These are phyloP conservation scores for Manis pentadactyla DNA, from an alignment of 2,797 vertebrate genomes.

Conservation along the genomic window DNA sequence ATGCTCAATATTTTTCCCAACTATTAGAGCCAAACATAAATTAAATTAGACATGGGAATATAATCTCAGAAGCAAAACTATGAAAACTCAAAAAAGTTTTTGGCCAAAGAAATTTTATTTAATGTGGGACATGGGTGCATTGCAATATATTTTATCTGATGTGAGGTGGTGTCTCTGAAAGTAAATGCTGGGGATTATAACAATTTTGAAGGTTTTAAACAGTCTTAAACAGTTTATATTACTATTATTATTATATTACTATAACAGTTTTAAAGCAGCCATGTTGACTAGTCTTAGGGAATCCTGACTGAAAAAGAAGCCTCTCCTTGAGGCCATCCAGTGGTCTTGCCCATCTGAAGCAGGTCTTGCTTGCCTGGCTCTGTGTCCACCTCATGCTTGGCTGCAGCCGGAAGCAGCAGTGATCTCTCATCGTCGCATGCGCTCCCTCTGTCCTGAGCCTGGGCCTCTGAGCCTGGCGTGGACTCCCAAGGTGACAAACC, in stretches of 20 bases:
- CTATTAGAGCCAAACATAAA: slow-evolving; percentile 8
- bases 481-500: not conserved
- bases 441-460: not conserved
- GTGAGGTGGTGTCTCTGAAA: not conserved
- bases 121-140: not conserved
- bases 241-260: not conserved
- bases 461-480: not conserved
- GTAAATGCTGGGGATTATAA: not conserved
- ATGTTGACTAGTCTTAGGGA: not conserved
- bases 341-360: not conserved
- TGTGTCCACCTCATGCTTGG: not conserved
- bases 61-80: not conserved
- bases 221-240: too few relatives aligned
- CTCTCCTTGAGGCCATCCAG: not conserved
- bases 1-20: not conserved
- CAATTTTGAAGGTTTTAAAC: not conserved
- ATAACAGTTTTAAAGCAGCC: not conserved
- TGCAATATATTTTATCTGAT: not conserved
- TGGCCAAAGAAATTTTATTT: not conserved
- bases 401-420: not conserved
- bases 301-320: not conserved
- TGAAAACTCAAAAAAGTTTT: not conserved
- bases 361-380: not conserved
- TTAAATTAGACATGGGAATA: slow-evolving; percentile 12
- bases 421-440: not conserved